Base-by-base conservation (phyloP, 2,888 invertebrate genomes). In the Belgica antarctica region DNA sequence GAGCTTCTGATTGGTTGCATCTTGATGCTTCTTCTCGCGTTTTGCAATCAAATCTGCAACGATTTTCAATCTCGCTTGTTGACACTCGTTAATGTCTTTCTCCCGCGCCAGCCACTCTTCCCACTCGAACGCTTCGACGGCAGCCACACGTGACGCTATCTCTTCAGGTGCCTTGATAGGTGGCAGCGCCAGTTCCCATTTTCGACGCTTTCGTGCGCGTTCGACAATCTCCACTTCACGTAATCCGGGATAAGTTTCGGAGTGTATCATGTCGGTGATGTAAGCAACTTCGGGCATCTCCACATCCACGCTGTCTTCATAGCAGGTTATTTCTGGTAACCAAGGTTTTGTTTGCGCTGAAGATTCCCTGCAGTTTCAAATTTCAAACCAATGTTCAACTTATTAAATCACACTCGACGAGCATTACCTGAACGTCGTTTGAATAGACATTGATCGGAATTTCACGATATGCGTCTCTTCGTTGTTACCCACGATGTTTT, bases 31-130 rank as follows among this genome's bases (percentile, higher is more conserved):
- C 71, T 85, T 82, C 15, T 82, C 78, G 70, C 79, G 76, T 68
- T 86, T 82, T 72, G 87, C 84, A n/a, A 91, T 83, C 66, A 93
- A 82, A 1, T 74, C 74, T 52, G 76, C 73, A 0, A 80, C 77
- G 0, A 79, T 74, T 71, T 88, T 83, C 74, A 90, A 77, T 0
- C 90, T 83, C 28, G 88, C 80, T 73, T 86, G 83, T 77, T 90
- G 87, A 15, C 89, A 84, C 72, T 86, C 86, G 74, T 89, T 86
- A 72, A 91, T 88, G 77, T 89, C 88, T 85, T 87, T 85, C 76
- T 94, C 92, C 72, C 93, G 83, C 69, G 89, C 88, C 8, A 89
- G 84, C 92, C 92, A 94, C 75, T 92, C 88, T 73, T 91, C 88
- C 71, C 87, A 84, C 78, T 93, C 93, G 73, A 94, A 84, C n/a